Conservation (phyloP, 2,888 invertebrate species). For the Campaea margaritaria region DNA sequence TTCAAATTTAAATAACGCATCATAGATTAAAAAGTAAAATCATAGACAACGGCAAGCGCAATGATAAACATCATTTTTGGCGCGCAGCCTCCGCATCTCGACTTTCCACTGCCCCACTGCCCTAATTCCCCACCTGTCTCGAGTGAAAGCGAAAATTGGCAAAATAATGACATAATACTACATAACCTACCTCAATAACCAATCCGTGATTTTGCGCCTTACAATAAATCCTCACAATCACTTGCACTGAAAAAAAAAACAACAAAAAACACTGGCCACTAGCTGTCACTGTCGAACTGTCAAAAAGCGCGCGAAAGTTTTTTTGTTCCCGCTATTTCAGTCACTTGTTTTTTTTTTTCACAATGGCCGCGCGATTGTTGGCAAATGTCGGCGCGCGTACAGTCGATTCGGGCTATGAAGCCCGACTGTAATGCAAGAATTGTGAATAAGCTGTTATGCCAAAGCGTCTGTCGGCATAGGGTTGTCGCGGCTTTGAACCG, state of each 20-base stretch:
- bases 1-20: no score
- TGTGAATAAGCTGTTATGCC: conserved; percentile 20
- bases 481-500: conserved; percentile 17
- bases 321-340: conserved; percentile 27
- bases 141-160: conserved; percentile 66
- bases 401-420: conserved; percentile 50
- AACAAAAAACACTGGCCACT: conserved; percentile 23
- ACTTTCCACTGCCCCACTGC: conserved; percentile 66
- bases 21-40: conserved; percentile 23
- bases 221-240: conserved; percentile 21
- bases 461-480: conserved; percentile 20
- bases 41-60: conserved; percentile 5
- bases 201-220: conserved; percentile 40
- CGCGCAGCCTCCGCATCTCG: conserved; percentile 53
- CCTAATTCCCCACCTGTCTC: conserved; percentile 54
- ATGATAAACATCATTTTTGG: conserved; percentile 21
- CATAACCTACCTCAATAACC: conserved; percentile 53
- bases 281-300: conserved; percentile 33
- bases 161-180: conserved; percentile 66
- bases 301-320: conserved; percentile 31
- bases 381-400: conserved; percentile 39
- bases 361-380: conserved; percentile 18
- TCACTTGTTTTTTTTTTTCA: conserved; percentile 36
- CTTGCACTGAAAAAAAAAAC: conserved; percentile 11
- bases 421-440: conserved; percentile 50